These are phyloP conservation scores for Asbolus verrucosus DNA, from an alignment of 1,140 invertebrate species.

Conservation along the genomic window DNA sequence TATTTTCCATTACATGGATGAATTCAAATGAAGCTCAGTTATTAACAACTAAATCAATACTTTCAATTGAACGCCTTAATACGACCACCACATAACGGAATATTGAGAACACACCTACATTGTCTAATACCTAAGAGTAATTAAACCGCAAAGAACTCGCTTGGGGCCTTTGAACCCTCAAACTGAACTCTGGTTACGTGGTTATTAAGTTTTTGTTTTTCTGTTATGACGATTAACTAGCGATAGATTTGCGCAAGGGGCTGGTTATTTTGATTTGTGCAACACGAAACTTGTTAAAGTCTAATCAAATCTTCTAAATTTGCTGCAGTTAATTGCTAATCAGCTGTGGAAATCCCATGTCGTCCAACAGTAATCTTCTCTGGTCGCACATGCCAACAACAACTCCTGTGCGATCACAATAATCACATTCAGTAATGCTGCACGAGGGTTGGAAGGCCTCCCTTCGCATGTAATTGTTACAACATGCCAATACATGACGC, in stretches of 20 bases:
- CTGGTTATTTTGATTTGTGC: constrained; percentile 20
- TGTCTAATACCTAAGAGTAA: not conserved
- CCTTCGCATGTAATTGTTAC: too few relatives aligned
- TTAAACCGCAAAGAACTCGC: constrained; percentile 5
- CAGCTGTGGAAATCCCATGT: not conserved
- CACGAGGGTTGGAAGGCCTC: too few relatives aligned
- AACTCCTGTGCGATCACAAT: too few relatives aligned
- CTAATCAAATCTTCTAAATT: constrained; percentile 32
- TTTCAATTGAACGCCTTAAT: not conserved
- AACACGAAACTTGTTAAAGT: constrained; percentile 20
- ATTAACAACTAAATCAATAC: constrained; percentile 26
- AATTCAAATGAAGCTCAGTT: constrained; percentile 8
- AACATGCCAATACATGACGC: too few relatives aligned
- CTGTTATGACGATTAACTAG: too few relatives aligned
- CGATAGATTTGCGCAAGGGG: not conserved
- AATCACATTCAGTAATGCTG: too few relatives aligned
- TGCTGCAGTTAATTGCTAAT: constrained; percentile 27
- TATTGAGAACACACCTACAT: not conserved
- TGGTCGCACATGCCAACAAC: too few relatives aligned
- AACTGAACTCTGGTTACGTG: not conserved
- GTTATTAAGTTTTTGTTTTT: too few relatives aligned
- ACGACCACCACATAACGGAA: not conserved
- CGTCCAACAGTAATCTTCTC: not conserved
- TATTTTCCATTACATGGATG: constrained; percentile 27
- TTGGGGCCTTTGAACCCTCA: not conserved